Evolutionary conservation across 2,888 invertebrate genomes (phyloP).

Genomic region (Microdon myrmicae): DNA sequence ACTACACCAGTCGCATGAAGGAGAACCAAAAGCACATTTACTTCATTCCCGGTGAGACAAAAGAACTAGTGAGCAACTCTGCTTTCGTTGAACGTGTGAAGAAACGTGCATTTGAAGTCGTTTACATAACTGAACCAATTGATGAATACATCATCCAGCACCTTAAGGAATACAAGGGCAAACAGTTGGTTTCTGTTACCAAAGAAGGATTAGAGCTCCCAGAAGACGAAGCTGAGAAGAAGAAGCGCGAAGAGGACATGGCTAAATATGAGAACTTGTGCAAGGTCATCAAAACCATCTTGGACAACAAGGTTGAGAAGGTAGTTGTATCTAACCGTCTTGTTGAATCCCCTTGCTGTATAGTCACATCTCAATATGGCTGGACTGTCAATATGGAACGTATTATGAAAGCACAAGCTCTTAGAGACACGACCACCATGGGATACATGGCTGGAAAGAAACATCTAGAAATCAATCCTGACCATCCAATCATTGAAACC

Average conservation of each 20-base stretch:
- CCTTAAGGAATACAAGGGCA: slow-evolving; percentile 97
- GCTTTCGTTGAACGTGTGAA: slow-evolving; percentile 97
- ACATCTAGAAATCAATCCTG: slow-evolving; percentile 96
- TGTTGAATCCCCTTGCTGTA: slow-evolving; percentile 98
- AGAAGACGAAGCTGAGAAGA: slow-evolving; percentile 96
- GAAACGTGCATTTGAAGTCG: slow-evolving; percentile 96
- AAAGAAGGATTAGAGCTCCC: slow-evolving; percentile 98
- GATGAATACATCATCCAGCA: slow-evolving; percentile 99
- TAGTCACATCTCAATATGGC: slow-evolving; percentile 98
- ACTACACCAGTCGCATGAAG: slow-evolving; percentile 98
- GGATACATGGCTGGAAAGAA: slow-evolving; percentile 99
- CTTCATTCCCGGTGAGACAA: slow-evolving; percentile 96
- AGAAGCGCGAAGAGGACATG: slow-evolving; percentile 90
- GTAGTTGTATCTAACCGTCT: slow-evolving; percentile 95
- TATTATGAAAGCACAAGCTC: slow-evolving; percentile 99
- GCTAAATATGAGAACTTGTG: slow-evolving; percentile 73
- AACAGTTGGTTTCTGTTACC: slow-evolving; percentile 94
- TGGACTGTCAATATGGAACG: slow-evolving; percentile 99
- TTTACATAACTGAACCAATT: slow-evolving; percentile 99
- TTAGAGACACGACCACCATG: slow-evolving; percentile 98
- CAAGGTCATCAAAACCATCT: slow-evolving; percentile 93
- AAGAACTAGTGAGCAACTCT: slow-evolving; percentile 93
- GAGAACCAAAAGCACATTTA: slow-evolving; percentile 98
- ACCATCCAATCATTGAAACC: slow-evolving; percentile 92
- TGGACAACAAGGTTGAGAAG: slow-evolving; percentile 98